Evolutionary conservation across 2,888 invertebrate species (phyloP), one percentile per base, ranked within the genome.

Genomic region (Sphinx pinastri): DNA sequence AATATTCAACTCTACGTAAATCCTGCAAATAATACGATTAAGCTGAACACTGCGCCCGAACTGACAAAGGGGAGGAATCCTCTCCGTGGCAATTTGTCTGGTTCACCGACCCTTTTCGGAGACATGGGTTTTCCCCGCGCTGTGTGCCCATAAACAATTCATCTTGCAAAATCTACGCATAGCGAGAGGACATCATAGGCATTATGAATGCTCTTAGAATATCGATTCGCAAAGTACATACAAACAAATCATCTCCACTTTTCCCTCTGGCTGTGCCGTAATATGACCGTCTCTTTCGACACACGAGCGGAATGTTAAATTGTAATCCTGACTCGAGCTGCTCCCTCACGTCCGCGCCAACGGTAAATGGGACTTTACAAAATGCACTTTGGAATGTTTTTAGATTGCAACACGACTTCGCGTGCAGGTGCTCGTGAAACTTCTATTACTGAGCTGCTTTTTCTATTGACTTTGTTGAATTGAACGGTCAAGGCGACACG

Each of bases 21-120:
- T 85, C 82, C 81, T 80, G 76, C 83, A 85, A 86, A 86, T 89
- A 89, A 89, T 84, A 77, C 84, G 82, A 88, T 89, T 88, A 89
- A 83, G 77, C 79, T 77, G 78, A 84, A 81, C 81, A 81, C 79
- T 81, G 84, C 78, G 77, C 79, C 78, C 81, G 80, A 84, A 83
- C 84, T 86, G 82, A 83, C 82, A 82, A 83, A 84, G 83, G 86
- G 84, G 81, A 80, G 78, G 78, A 77, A 78, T 79, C 79, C 80
- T 81, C 83, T 82, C 78, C 79, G 81, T 78, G 78, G 82, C 86
- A 88, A 91, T 90, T 89, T 88, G 88, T 89, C 85, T 87, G 83
- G 87, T 88, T 90, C 88, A 83, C 81, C 85, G 86, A 89, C 85
- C 88, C 87, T 83, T 84, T 86, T 87, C 76, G 77, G 75, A 81